Evolutionary conservation across 2,888 invertebrate genomes (phyloP).

Genomic region (Caenorhabditis zanzibari): DNA sequence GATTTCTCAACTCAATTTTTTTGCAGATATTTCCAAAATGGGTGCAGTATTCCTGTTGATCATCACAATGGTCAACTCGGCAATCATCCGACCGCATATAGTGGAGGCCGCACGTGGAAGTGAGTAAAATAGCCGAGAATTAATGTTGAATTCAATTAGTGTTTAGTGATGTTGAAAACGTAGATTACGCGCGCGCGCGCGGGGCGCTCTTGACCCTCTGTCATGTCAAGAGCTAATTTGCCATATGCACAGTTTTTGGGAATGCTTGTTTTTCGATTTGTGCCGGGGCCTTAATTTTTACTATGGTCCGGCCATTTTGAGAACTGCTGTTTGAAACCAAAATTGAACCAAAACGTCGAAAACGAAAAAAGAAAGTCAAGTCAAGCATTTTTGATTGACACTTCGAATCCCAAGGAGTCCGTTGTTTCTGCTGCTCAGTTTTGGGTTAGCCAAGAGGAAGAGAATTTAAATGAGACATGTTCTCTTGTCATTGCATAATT

Average conservation of each 20-base stretch:
- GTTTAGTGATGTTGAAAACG: conserved; percentile 36
- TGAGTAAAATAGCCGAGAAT: conserved; percentile 39
- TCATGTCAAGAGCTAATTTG: conserved; percentile 75
- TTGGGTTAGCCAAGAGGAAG: conserved; percentile 19
- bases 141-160: conserved; percentile 55
- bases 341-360: conserved; percentile 10
- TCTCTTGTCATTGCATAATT: conserved; percentile 66
- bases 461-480: conserved; percentile 64
- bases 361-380: conserved; percentile 46
- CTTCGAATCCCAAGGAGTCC: conserved; percentile 51
- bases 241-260: conserved; percentile 66
- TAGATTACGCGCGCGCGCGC: conserved; percentile 65
- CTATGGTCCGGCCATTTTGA: conserved; percentile 13
- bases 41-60: conserved; percentile 54
- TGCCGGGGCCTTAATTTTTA: conserved; percentile 13
- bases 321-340: conserved; percentile 38
- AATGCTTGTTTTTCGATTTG: conserved; percentile 31
- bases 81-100: conserved; percentile 62
- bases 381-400: conserved; percentile 69
- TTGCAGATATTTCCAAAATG: conserved; percentile 57
- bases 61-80: conserved; percentile 58
- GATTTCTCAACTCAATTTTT: too few species aligned
- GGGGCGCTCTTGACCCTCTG: conserved; percentile 70
- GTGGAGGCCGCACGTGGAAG: conserved; percentile 68
- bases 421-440: conserved; percentile 24